A percentile compares a stretch with the other conserved stretches of the same genome.
Evolutionary conservation across 35 echinoderm and acorn worm genomes (phyloP).

Genomic region (Lytechinus pictus): DNA sequence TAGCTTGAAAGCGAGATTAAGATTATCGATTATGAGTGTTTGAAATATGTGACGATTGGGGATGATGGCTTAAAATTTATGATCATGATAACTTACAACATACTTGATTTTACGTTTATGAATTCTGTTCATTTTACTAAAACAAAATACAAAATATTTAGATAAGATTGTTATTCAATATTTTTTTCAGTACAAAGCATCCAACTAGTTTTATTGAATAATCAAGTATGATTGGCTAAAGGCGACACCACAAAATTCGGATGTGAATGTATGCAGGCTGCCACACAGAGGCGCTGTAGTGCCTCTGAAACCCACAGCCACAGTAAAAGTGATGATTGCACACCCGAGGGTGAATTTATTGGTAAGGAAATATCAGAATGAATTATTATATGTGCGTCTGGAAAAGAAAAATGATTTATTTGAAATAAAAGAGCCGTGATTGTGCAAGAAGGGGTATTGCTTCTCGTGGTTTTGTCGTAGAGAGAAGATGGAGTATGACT

Average conservation of each 20-base stretch:
- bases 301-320: background rate
- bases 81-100: too few species aligned
- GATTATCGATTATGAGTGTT: too few species aligned
- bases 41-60: too few species aligned
- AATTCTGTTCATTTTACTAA: too few species aligned
- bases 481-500: background rate
- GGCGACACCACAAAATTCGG: background rate
- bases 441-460: background rate
- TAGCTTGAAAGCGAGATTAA: too few species aligned
- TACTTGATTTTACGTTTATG: too few species aligned
- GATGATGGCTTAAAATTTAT: too few species aligned
- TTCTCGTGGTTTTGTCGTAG: background rate
- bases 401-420: conserved; percentile 29
- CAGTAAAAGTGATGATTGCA: background rate
- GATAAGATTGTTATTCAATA: too few species aligned
- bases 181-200: too few species aligned
- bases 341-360: conserved; percentile 5
- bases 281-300: background rate
- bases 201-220: too few species aligned
- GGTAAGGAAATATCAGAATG: conserved; percentile 33
- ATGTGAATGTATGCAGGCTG: background rate
- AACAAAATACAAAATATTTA: too few species aligned
- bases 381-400: background rate
- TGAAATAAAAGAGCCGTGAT: conserved; percentile 29
- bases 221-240: too few species aligned